Evolutionary conservation across 2,888 invertebrate species (phyloP).

Genomic region (Gastrophysa polygoni): DNA sequence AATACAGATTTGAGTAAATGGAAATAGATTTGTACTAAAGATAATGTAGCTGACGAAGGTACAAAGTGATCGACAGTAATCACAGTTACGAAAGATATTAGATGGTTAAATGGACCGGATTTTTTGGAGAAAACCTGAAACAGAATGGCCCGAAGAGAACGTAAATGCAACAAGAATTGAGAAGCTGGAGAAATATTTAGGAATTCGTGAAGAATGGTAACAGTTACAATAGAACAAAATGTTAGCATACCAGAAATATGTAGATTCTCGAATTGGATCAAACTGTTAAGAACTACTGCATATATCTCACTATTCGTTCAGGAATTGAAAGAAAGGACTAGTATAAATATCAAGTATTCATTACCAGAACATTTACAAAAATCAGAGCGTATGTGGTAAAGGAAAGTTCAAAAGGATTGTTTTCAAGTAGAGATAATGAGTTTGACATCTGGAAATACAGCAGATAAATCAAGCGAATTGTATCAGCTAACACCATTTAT

Average conservation of each 20-base stretch:
- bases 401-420: not conserved
- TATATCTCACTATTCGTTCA: not conserved
- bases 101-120: not conserved
- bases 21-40: not conserved
- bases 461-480: not conserved
- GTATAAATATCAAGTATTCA: not conserved
- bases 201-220: not conserved
- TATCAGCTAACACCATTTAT: not conserved
- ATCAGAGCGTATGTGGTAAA: not conserved
- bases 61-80: not conserved
- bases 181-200: not conserved
- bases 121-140: not conserved
- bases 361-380: not conserved
- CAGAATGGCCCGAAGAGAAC: not conserved
- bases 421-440: not conserved
- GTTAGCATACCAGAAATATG: not conserved
- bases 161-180: not conserved
- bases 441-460: not conserved
- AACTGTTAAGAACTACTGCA: not conserved
- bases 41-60: conserved; percentile 2
- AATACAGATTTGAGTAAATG: not conserved
- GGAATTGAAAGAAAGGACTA: not conserved
- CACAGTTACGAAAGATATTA: not conserved
- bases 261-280: not conserved
- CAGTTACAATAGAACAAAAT: not conserved